Evolutionary conservation across 2,888 invertebrate genomes (phyloP).

Genomic region (Smittia sp.): DNA sequence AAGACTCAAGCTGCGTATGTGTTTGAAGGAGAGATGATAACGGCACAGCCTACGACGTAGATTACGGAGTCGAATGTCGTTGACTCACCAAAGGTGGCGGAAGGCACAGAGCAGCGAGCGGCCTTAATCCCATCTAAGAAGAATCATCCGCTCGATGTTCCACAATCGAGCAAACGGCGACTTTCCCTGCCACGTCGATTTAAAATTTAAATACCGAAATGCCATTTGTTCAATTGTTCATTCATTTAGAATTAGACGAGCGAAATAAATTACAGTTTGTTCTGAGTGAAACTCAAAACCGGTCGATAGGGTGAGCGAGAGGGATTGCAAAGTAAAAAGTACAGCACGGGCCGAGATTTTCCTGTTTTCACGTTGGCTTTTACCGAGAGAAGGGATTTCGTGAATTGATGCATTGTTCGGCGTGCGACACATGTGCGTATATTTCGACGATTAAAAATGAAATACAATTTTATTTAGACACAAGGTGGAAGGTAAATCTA

Average conservation of each 20-base stretch:
- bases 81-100: constrained; percentile 28
- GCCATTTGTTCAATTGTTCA: constrained; percentile 42
- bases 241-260: constrained; percentile 33
- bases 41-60: not conserved
- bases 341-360: constrained; percentile 27
- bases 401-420: constrained; percentile 35
- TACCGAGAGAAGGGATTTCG: constrained; percentile 22
- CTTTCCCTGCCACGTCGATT: constrained; percentile 32
- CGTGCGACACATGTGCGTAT: constrained; percentile 33
- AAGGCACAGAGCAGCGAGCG: constrained; percentile 1
- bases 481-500: constrained; percentile 41
- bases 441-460: constrained; percentile 39
- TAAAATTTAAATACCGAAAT: constrained; percentile 40
- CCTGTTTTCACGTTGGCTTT: constrained; percentile 20
- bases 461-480: constrained; percentile 40
- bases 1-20: not conserved
- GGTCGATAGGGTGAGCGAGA: not conserved
- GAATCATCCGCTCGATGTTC: constrained; percentile 10
- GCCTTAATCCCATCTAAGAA: not conserved
- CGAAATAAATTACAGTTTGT: constrained; percentile 31
- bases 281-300: constrained; percentile 33
- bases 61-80: constrained; percentile 8
- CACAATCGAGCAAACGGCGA: not conserved
- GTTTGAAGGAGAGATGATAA: not conserved
- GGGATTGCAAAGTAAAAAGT: constrained; percentile 17